phyloP scores from a whole-genome alignment of 2,888 invertebrate species.

The Stomorhina lunata region DNA sequence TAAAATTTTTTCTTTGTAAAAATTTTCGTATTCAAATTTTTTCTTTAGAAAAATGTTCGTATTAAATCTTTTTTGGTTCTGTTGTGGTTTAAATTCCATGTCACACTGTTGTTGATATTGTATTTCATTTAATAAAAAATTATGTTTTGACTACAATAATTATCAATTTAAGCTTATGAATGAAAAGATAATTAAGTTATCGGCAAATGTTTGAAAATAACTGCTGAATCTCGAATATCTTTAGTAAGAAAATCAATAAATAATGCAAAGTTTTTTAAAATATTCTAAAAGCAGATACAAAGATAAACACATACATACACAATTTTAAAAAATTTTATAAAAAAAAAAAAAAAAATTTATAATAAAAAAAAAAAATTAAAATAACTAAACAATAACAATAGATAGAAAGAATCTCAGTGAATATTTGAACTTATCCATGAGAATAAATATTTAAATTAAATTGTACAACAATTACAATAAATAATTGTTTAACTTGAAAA shows the following conservation, averaged over 20 bases:
- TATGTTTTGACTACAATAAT: background rate
- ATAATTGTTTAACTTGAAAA: no score
- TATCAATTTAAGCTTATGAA: background rate
- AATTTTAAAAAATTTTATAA: no score
- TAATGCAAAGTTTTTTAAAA: background rate
- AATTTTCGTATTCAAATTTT: no score
- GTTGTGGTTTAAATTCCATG: background rate
- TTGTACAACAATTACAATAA: background rate
- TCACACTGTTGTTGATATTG: constrained; percentile 13
- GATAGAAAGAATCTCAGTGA: constrained; percentile 7
- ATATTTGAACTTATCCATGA: constrained; percentile 11
- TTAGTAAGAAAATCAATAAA: background rate
- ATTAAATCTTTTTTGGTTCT: no score
- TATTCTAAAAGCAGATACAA: background rate
- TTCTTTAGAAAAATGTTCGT: no score
- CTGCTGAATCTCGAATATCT: background rate
- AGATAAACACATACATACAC: background rate
- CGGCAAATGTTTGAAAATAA: background rate
- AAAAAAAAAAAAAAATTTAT: constrained; percentile 1
- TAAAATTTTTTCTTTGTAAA: no score
- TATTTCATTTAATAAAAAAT: background rate
- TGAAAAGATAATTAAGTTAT: constrained; percentile 35
- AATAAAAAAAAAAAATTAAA: background rate
- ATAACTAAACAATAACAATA: constrained; percentile 11
- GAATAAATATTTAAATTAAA: constrained; percentile 11